Evolutionary conservation across 2,888 invertebrate genomes (phyloP).

Genomic region (Zygothrica quintamaculata): DNA sequence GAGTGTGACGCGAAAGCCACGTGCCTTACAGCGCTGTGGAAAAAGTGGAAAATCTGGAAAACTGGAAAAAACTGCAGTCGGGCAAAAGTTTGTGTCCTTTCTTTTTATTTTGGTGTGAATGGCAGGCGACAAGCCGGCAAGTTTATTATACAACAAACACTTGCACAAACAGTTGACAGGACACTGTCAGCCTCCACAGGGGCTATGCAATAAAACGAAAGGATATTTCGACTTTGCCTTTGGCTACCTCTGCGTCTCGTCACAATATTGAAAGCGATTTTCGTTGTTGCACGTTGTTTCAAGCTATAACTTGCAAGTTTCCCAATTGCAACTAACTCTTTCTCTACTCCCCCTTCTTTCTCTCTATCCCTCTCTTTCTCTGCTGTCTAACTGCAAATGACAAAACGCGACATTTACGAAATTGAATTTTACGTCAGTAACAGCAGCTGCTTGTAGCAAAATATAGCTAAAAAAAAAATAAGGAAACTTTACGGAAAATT

Average conservation of each 20-base stretch:
- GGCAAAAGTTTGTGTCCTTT: slow-evolving; percentile 12
- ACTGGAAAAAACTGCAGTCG: slow-evolving; percentile 28
- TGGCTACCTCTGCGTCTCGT: slow-evolving; percentile 17
- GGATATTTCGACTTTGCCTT: slow-evolving; percentile 1
- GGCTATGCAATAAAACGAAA: background rate
- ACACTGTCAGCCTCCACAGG: slow-evolving; percentile 36
- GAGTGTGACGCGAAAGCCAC: slow-evolving; percentile 23
- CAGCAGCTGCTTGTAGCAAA: slow-evolving; percentile 30
- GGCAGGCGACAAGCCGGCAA: slow-evolving; percentile 45
- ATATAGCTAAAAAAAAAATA: slow-evolving; percentile 41
- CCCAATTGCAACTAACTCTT: background rate
- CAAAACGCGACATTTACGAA: slow-evolving; percentile 70
- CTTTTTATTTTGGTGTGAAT: too few relatives aligned
- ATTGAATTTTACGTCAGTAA: slow-evolving; percentile 72
- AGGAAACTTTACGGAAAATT: slow-evolving; percentile 6
- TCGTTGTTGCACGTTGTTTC: slow-evolving; percentile 8
- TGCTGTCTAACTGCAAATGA: slow-evolving; percentile 57
- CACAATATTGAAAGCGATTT: slow-evolving; percentile 20
- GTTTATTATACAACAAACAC: slow-evolving; percentile 34
- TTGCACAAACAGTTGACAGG: slow-evolving; percentile 48
- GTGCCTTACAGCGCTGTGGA: slow-evolving; percentile 1
- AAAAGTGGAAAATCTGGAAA: slow-evolving; percentile 16
- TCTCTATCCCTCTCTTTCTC: background rate
- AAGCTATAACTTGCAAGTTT: slow-evolving; percentile 18
- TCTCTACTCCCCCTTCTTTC: background rate